Base-by-base conservation (phyloP, 2,113 vertebrate genomes). In the Psophia crepitans region DNA sequence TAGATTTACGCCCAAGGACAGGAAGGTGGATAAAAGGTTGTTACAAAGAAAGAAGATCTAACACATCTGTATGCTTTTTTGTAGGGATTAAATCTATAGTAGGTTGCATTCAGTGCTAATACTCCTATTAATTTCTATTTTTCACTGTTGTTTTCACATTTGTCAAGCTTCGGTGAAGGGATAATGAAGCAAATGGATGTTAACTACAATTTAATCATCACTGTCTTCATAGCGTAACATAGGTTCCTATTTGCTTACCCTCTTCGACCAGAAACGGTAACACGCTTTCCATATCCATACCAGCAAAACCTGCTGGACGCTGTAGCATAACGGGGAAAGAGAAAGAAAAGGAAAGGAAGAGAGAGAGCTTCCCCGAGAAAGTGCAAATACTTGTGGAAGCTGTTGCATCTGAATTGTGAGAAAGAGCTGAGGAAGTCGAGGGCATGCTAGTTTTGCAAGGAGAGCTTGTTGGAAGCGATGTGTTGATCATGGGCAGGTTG, bases 81-180 rank as follows among this genome's bases (percentile, higher is more conserved):
- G 41, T 41, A 46, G 51, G 71, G 70, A 82, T 91, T 49, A 74
- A 76, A 91, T 88, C 84, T 53, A 73, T 58, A 69, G 87, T 70
- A 74, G 74, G 61, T 15, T 91, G 64, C 63, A 46, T 32, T 77
- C 77, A 9, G 69, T 15, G 74, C 81, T 93, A 84, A 87, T 70
- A 89, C 51, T 91, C 71, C 43, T 80, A 83, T 95, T 91, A 85
- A 84, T 90, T 93, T 95, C 61, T 97, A 61, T 77, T 96, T 93
- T 86, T 94, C 60, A 58, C 78, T 93, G 80, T 77, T 92, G 78
- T 87, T 96, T 91, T 89, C 90, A n/a, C 68, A 76, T 91, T 96
- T 85, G 92, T 96, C 89, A 86, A 65, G 37, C 41, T 86, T 35
- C 20, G 16, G 66, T 78, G 87, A 89, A 84, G 57, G 74, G 44